These are phyloP conservation scores for Butorides virescens DNA, from an alignment of 2,113 vertebrate genomes.

Conservation along the genomic window DNA sequence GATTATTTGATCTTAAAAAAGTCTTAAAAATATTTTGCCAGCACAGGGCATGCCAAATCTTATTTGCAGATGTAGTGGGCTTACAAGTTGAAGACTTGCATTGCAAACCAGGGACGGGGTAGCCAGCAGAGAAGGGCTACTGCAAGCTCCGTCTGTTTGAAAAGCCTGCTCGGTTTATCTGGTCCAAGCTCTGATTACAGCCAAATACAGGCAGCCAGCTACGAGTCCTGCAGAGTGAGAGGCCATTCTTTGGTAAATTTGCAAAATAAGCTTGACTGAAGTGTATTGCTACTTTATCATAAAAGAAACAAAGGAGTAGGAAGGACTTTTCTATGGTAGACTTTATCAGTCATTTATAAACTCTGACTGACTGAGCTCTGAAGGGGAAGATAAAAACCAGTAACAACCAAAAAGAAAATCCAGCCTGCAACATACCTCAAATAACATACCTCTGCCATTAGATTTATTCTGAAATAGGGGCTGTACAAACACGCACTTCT, in stretches of 20 bases:
- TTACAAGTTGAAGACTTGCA: neutral
- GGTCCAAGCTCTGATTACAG: conserved; percentile 10
- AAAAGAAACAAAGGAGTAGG: conserved; percentile 2
- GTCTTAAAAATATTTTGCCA: neutral
- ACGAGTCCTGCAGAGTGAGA: neutral
- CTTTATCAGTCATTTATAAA: conserved; percentile 25
- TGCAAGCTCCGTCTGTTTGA: conserved; percentile 10
- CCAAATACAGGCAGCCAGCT: conserved; percentile 1
- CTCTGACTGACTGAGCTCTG: neutral
- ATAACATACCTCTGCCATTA: neutral
- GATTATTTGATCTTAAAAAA: neutral
- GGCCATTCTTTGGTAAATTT: neutral
- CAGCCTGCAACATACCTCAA: neutral
- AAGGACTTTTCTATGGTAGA: neutral
- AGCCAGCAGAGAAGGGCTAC: neutral
- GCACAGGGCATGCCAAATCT: neutral
- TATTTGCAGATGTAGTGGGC: neutral
- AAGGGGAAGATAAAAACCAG: neutral
- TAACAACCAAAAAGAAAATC: neutral
- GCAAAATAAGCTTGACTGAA: conserved; percentile 21
- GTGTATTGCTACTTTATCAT: neutral
- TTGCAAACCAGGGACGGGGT: neutral
- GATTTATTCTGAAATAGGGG: neutral
- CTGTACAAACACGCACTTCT: neutral
- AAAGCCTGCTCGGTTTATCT: neutral